Evolutionary conservation across 2,888 invertebrate genomes (phyloP).

Genomic region (Andricus quercusramuli): DNA sequence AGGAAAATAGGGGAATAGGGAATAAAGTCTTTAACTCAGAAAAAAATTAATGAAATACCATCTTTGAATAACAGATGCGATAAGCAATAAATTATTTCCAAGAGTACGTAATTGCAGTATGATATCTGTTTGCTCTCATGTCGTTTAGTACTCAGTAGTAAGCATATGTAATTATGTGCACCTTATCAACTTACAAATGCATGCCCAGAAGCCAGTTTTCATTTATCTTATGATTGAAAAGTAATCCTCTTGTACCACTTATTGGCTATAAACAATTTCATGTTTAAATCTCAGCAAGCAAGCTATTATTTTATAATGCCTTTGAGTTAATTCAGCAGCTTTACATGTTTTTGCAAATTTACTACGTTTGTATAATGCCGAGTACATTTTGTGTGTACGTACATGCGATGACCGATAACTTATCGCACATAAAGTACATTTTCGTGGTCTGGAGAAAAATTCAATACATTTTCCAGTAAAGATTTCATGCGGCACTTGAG

Average conservation of each 20-base stretch:
- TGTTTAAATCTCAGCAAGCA: not conserved
- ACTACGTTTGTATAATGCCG: not conserved
- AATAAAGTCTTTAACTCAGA: too few species aligned
- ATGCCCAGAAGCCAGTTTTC: not conserved
- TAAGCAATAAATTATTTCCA: not conserved
- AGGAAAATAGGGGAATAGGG: too few species aligned
- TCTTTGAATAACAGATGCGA: not conserved
- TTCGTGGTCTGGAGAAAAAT: not conserved
- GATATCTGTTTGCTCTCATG: not conserved
- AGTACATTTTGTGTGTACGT: not conserved
- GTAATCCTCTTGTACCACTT: not conserved
- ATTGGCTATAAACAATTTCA: not conserved
- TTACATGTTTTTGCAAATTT: not conserved
- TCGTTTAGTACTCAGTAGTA: not conserved
- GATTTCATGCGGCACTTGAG: not conserved
- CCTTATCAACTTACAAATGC: not conserved
- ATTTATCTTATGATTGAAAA: slow-evolving; percentile 1
- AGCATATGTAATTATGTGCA: not conserved
- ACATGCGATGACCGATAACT: not conserved
- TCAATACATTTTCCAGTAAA: not conserved
- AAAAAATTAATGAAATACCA: not conserved
- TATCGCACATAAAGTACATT: not conserved
- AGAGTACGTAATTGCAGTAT: not conserved
- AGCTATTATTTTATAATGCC: not conserved
- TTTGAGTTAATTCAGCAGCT: not conserved